Conservation (phyloP, 2,797 vertebrate genomes). For the Clarias laeviceps region DNA sequence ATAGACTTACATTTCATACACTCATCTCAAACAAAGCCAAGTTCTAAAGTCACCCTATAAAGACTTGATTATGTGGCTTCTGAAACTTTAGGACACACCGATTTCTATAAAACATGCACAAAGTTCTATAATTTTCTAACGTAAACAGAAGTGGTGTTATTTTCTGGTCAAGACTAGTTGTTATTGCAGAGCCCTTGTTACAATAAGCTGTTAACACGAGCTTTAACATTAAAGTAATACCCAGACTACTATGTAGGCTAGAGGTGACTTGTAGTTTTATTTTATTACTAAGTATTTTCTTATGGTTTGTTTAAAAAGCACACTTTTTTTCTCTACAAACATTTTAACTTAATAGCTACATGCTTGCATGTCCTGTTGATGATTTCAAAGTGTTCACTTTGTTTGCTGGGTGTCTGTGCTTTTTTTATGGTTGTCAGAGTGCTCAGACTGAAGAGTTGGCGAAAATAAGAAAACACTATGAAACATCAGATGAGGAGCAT, state of each 20-base stretch:
- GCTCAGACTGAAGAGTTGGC: slow-evolving; percentile 90
- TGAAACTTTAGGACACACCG: background rate
- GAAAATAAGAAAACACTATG: slow-evolving; percentile 86
- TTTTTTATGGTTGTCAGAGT: slow-evolving; percentile 75
- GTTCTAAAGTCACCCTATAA: background rate
- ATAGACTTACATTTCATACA: background rate
- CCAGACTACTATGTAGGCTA: background rate
- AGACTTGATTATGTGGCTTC: slow-evolving; percentile 3
- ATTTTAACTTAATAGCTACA: background rate
- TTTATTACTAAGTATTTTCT: background rate
- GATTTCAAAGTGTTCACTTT: background rate
- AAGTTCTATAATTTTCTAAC: background rate
- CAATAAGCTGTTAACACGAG: background rate
- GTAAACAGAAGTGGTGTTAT: background rate
- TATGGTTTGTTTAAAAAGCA: background rate
- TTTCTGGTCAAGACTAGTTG: background rate
- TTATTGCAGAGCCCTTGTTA: background rate
- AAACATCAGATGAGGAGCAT: slow-evolving; percentile 86
- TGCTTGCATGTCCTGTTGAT: background rate
- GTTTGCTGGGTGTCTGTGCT: slow-evolving; percentile 31
- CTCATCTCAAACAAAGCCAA: background rate
- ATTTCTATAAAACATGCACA: background rate
- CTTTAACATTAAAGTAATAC: background rate
- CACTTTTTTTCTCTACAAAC: background rate
- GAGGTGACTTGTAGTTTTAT: background rate